Evolutionary conservation across 2,888 invertebrate species (phyloP).

Genomic region (Oscheius onirici): DNA sequence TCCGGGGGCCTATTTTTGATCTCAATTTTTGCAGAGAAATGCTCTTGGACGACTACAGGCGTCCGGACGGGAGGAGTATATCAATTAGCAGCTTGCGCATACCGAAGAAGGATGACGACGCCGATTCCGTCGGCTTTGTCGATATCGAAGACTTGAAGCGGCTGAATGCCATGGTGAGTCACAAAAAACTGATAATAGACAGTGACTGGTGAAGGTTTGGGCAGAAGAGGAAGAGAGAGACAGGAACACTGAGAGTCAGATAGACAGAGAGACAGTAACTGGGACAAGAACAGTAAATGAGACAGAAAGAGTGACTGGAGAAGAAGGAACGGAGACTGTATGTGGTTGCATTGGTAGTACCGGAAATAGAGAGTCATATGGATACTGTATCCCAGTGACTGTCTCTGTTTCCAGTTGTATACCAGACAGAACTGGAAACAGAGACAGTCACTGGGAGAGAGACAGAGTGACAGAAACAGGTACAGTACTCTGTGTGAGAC

Average conservation of each 20-base stretch:
- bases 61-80: not conserved
- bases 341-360: no score
- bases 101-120: not conserved
- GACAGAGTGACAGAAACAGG: not conserved
- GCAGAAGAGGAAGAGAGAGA: not conserved
- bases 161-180: slow-evolving; percentile 1
- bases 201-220: no score
- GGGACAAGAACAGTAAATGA: not conserved
- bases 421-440: not conserved
- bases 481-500: not conserved
- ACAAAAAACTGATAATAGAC: no score
- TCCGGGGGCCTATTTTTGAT: no score
- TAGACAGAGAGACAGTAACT: not conserved
- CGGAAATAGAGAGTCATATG: no score
- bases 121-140: slow-evolving; percentile 16
- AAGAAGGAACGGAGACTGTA: not conserved
- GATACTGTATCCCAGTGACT: no score
- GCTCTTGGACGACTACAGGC: slow-evolving; percentile 2
- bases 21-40: not conserved
- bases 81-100: not conserved
- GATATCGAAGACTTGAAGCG: slow-evolving; percentile 22
- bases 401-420: no score
- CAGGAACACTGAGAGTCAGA: not conserved
- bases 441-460: not conserved
- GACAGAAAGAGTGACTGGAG: not conserved